phyloP scores from a whole-genome alignment of 1,140 invertebrate genomes.

The Apis laboriosa region DNA sequence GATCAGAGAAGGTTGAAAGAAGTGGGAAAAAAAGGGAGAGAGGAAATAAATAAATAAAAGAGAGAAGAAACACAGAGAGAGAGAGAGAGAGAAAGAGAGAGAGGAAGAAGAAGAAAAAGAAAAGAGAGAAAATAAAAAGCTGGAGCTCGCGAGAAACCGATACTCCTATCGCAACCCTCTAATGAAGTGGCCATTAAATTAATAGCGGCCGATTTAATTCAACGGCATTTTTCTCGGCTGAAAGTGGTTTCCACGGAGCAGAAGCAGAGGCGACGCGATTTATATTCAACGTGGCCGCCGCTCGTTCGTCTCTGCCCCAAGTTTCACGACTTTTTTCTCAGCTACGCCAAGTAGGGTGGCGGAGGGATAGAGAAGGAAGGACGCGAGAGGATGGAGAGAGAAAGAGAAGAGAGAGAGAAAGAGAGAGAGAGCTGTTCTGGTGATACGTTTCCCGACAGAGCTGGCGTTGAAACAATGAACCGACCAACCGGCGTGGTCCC shows the following conservation, averaged over 20 bases:
- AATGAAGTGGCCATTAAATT: constrained; percentile 54
- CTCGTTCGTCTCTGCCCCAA: constrained; percentile 61
- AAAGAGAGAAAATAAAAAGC: neutral
- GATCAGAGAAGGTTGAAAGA: neutral
- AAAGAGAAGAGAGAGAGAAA: neutral
- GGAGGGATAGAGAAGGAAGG: too few species aligned
- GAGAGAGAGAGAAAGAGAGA: neutral
- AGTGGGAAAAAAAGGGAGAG: neutral
- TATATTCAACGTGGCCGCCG: constrained; percentile 59
- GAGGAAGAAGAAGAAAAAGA: too few species aligned
- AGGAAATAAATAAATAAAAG: neutral
- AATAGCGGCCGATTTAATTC: constrained; percentile 56
- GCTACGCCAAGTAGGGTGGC: neutral
- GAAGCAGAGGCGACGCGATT: constrained; percentile 48
- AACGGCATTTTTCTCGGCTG: constrained; percentile 36
- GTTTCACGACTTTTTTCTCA: constrained; percentile 60
- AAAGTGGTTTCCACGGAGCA: constrained; percentile 47
- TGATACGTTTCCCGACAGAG: constrained; percentile 64
- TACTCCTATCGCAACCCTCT: constrained; percentile 36
- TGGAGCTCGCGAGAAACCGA: constrained; percentile 29
- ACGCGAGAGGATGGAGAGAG: too few species aligned
- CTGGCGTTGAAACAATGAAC: constrained; percentile 79
- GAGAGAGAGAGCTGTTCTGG: constrained; percentile 24
- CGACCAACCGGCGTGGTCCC: constrained; percentile 77
- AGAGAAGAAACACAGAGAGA: neutral